Base-by-base conservation (phyloP, 2,113 vertebrate species). In the Dicerorhinus sumatrensis region DNA sequence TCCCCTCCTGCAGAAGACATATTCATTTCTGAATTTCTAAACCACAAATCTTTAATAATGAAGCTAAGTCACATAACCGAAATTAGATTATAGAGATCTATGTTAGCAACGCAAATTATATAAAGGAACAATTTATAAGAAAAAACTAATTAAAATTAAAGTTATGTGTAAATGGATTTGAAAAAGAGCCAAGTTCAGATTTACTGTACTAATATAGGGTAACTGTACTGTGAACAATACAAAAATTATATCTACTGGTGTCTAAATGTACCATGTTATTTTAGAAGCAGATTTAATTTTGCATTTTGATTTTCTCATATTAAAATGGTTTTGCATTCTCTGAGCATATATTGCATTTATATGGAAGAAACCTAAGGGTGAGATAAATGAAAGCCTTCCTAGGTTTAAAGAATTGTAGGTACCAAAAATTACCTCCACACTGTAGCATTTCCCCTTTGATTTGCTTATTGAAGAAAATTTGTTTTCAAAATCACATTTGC, bases 91-190 rank as follows among this genome's bases (percentile, higher is more conserved):
- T 9, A 96, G 6, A 90, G 16, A 83, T 48, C 20, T 46, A 56
- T 46, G 51, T 42, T 84, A 84, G 76, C 20, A 80, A 56, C 73
- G 31, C 62, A 12, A 89, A 70, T 73, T 86, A 91, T 2, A 67
- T 13, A 54, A 81, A 79, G 94, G 13, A 88, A 2, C 27, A 63
- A 75, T 70, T 48, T 92, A 20, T 51, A 62, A 90, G 16, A 65
- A 97, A 90, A 93, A 91, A 94, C 14, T 21, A 80, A 13, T 80
- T 83, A 91, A 89, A 96, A 87, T 70, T 48, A 76, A 69, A 29
- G 17, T 90, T 79, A 63, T 54, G 4, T 58, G 21, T 60, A 73
- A 80, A 63, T 21, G 31, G 25, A 7, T 25, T 70, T 76, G 39
- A 81, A 91, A 95, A 96, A 95, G 2, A 51, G 33, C 21, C n/a